phyloP scores from a whole-genome alignment of 2,113 vertebrate genomes.

The Psilopogon haemacephalus region DNA sequence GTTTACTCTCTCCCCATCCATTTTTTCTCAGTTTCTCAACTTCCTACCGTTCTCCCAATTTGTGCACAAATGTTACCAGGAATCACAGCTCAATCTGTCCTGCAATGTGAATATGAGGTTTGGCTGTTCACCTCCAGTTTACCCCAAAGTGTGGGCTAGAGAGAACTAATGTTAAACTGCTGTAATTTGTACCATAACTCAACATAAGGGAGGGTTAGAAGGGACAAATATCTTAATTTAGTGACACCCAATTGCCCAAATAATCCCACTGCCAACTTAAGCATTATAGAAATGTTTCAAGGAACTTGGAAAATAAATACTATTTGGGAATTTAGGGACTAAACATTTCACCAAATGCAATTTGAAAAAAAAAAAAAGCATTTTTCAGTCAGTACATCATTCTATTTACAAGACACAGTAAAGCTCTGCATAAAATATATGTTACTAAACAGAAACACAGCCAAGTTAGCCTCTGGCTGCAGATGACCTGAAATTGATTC shows the following conservation, averaged over 20 bases:
- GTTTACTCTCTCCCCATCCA: background rate
- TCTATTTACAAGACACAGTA: background rate
- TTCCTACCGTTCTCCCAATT: background rate
- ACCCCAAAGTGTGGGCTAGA: background rate
- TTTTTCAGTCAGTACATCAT: background rate
- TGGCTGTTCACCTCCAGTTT: background rate
- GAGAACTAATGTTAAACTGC: background rate
- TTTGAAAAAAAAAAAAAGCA: background rate
- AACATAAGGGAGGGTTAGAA: background rate
- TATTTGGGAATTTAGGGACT: background rate
- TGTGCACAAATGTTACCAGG: fast-evolving
- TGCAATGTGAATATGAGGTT: background rate
- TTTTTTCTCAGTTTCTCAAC: background rate
- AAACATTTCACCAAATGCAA: background rate
- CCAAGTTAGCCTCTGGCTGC: background rate
- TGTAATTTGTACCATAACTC: background rate
- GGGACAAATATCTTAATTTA: background rate
- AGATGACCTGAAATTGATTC: background rate
- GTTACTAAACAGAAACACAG: background rate
- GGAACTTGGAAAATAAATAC: background rate
- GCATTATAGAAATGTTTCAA: background rate
- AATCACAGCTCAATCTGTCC: background rate
- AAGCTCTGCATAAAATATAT: background rate
- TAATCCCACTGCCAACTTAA: background rate
- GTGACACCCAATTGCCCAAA: background rate